Percentiles rank a stretch among this genome's conserved stretches.
Conservation (phyloP, 2,797 vertebrate species). For the Takifugu rubripes region DNA sequence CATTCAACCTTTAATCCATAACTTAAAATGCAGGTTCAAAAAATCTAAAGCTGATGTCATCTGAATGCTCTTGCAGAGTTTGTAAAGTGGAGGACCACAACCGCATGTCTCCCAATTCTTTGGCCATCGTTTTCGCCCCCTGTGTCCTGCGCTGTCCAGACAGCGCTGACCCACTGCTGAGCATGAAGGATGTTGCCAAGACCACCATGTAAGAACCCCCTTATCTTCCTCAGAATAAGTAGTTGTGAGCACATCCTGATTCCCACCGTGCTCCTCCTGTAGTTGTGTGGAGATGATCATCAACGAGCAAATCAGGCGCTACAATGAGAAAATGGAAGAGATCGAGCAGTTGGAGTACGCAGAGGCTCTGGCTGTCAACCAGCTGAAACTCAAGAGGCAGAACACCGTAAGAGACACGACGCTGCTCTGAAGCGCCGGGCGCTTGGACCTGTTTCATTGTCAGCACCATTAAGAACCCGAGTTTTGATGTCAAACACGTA, state of each 20-base stretch:
- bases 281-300: constrained; percentile 97
- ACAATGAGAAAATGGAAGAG: constrained; percentile 95
- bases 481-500: not conserved
- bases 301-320: constrained; percentile 90
- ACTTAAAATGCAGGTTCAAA: not conserved
- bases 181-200: constrained; percentile 98
- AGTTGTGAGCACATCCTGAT: too few relatives aligned
- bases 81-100: constrained; percentile 89
- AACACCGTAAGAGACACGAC: constrained; percentile 78
- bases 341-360: constrained; percentile 93
- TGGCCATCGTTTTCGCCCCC: constrained; percentile 96
- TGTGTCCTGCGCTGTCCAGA: constrained; percentile 94
- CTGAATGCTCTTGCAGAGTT: constrained; percentile 76
- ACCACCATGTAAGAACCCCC: constrained; percentile 87
- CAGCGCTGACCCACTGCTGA: constrained; percentile 88
- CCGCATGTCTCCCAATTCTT: constrained; percentile 92
- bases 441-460: not conserved
- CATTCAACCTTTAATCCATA: not conserved
- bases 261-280: not conserved
- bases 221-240: too few relatives aligned
- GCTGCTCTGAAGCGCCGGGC: not conserved
- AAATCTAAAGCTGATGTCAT: not conserved
- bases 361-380: constrained; percentile 85
- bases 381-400: constrained; percentile 88
- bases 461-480: not conserved